A percentile compares a stretch with the other conserved stretches of the same genome.
Evolutionary conservation across 92 coral and sea anemone genomes (phyloP).

Genomic region (Epizoanthus fatuus): DNA sequence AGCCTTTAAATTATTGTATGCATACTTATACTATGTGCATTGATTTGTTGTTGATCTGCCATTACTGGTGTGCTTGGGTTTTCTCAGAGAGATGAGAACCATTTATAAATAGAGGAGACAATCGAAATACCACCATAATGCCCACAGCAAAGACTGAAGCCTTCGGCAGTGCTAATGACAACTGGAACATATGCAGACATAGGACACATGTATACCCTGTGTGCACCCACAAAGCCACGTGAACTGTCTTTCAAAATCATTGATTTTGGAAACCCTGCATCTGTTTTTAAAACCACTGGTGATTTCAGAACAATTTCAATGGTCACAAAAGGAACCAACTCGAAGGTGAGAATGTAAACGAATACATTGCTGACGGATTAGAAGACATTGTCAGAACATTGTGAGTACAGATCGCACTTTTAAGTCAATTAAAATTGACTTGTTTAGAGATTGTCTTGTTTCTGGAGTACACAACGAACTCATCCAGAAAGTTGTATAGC

Average conservation of each 20-base stretch:
- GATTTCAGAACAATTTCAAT: slow-evolving; percentile 40
- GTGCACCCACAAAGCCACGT: slow-evolving; percentile 47
- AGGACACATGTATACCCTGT: slow-evolving; percentile 8
- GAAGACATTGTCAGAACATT: slow-evolving; percentile 42
- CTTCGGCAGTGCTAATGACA: too few relatives aligned
- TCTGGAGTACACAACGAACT: slow-evolving; percentile 37
- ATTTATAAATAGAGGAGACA: too few relatives aligned
- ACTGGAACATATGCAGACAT: background rate
- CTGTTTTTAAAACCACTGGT: slow-evolving; percentile 60
- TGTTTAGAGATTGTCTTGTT: slow-evolving; percentile 47
- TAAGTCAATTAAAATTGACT: slow-evolving; percentile 45
- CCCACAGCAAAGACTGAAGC: too few relatives aligned
- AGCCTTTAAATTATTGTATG: too few relatives aligned
- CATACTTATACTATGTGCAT: too few relatives aligned
- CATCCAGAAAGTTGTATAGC: slow-evolving; percentile 30
- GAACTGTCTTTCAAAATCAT: slow-evolving; percentile 22
- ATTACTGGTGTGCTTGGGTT: too few relatives aligned
- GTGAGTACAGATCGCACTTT: slow-evolving; percentile 33
- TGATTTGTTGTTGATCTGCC: too few relatives aligned
- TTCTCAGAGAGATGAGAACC: too few relatives aligned
- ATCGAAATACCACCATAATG: too few relatives aligned
- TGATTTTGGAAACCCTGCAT: slow-evolving; percentile 41
- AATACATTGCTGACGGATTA: slow-evolving; percentile 42
- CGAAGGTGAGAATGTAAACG: slow-evolving; percentile 25
- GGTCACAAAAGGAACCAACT: slow-evolving; percentile 61